Evolutionary conservation across 1,140 invertebrate genomes (phyloP).

Genomic region (Scylla paramamosain): DNA sequence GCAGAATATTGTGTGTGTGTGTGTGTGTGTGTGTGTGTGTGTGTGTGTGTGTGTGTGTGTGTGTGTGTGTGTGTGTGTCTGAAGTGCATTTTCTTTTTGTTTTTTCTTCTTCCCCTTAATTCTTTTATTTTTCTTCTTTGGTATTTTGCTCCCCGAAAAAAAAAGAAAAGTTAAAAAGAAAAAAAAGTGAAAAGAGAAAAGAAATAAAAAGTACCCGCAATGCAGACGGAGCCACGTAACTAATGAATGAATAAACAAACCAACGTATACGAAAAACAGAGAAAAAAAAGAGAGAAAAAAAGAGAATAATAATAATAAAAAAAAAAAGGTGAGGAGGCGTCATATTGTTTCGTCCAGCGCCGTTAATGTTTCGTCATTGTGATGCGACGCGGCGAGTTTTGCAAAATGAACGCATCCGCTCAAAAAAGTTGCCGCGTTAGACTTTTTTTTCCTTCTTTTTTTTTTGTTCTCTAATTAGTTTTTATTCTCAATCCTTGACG

Average conservation of each 20-base stretch:
- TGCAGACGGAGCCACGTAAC: not conserved
- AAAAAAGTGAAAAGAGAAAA: not conserved
- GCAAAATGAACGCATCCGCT: constrained; percentile 12
- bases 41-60: constrained; percentile 12
- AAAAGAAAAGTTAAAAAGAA: not conserved
- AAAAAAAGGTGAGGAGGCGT: not conserved
- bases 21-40: not conserved
- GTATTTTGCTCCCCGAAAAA: not conserved
- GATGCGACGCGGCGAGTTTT: not conserved
- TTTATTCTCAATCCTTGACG: not conserved
- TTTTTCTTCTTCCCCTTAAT: not conserved
- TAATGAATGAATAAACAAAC: not conserved
- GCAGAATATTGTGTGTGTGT: not conserved
- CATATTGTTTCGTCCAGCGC: not conserved
- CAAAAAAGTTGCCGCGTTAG: not conserved
- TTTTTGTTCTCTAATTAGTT: too few species aligned
- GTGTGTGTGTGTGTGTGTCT: not conserved
- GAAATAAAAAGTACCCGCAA: not conserved
- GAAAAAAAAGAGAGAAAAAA: not conserved
- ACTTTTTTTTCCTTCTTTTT: not conserved
- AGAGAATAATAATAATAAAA: not conserved
- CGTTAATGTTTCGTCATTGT: constrained; percentile 5
- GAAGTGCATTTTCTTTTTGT: too few species aligned
- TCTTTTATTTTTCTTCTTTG: not conserved
- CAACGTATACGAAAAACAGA: not conserved